Conservation (phyloP, 1,140 invertebrate genomes). For the Zaprionus africanus region DNA sequence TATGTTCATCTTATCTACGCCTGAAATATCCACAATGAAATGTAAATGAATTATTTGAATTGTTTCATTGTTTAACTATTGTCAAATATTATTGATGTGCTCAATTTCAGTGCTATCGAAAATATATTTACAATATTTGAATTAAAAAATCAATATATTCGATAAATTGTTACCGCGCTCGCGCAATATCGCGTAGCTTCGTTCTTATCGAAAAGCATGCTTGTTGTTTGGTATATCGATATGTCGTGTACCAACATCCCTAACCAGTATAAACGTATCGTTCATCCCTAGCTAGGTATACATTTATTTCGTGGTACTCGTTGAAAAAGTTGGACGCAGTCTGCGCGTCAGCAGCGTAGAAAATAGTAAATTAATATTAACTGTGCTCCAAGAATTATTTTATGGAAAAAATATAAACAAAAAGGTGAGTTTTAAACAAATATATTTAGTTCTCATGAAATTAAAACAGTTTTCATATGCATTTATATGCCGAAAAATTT, state of each 20-base stretch:
- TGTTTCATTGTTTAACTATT: too few relatives aligned
- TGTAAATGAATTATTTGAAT: too few relatives aligned
- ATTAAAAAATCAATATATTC: background rate
- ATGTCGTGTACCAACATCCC: constrained; percentile 21
- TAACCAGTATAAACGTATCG: constrained; percentile 38
- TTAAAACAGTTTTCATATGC: background rate
- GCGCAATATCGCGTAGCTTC: background rate
- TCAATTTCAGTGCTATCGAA: too few relatives aligned
- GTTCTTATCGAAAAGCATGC: background rate
- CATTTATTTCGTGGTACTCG: constrained; percentile 47
- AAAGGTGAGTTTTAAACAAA: constrained; percentile 49
- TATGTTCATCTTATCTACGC: too few relatives aligned
- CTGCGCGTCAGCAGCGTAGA: constrained; percentile 34
- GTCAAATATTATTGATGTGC: too few relatives aligned
- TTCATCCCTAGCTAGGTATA: constrained; percentile 41
- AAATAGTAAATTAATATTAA: constrained; percentile 34
- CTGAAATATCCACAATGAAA: too few relatives aligned
- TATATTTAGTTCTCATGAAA: constrained; percentile 3
- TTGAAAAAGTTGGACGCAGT: constrained; percentile 51
- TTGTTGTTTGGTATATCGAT: constrained; percentile 3
- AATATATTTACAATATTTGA: background rate
- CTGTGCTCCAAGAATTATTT: constrained; percentile 40
- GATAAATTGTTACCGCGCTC: background rate
- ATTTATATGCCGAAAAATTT: background rate
- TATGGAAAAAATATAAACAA: constrained; percentile 30